Evolutionary conservation across 92 coral and sea anemone genomes (phyloP).

Genomic region (Heteractis magnifica): DNA sequence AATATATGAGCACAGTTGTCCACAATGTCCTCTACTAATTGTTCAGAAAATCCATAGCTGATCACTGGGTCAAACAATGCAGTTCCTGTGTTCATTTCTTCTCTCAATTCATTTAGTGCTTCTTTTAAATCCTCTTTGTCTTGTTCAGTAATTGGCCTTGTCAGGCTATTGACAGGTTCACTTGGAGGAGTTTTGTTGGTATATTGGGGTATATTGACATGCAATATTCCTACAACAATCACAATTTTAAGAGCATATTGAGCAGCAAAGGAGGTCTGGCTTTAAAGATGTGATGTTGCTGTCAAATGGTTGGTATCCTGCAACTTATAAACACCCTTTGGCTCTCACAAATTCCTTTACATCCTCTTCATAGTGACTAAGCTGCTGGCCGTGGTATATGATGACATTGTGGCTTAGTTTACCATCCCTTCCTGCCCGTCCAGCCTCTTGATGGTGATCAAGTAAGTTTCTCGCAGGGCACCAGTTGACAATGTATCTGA

Average conservation of each 20-base stretch:
- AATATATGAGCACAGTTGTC: conserved; percentile 38
- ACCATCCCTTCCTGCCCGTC: conserved; percentile 3
- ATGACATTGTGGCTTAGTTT: conserved; percentile 21
- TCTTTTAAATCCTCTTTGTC: conserved; percentile 17
- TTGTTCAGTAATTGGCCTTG: too few relatives aligned
- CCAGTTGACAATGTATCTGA: conserved; percentile 22
- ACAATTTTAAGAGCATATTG: conserved; percentile 25
- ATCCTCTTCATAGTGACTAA: conserved; percentile 20
- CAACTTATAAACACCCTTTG: conserved; percentile 49
- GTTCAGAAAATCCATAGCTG: conserved; percentile 45
- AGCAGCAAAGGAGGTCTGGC: conserved; percentile 51
- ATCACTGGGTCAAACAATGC: conserved; percentile 34
- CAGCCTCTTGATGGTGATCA: not conserved
- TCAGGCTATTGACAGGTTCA: too few relatives aligned
- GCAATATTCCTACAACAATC: not conserved
- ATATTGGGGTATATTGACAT: not conserved
- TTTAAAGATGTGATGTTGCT: conserved; percentile 25
- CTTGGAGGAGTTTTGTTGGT: too few relatives aligned
- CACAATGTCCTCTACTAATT: conserved; percentile 45
- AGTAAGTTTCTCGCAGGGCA: conserved; percentile 7
- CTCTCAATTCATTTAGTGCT: conserved; percentile 28
- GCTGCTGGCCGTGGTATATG: conserved; percentile 57
- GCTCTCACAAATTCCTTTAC: conserved; percentile 54
- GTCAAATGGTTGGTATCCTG: conserved; percentile 43
- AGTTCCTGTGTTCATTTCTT: conserved; percentile 13